phyloP scores from a whole-genome alignment of 2,797 vertebrate genomes.

The Leptodactylus fallax region DNA sequence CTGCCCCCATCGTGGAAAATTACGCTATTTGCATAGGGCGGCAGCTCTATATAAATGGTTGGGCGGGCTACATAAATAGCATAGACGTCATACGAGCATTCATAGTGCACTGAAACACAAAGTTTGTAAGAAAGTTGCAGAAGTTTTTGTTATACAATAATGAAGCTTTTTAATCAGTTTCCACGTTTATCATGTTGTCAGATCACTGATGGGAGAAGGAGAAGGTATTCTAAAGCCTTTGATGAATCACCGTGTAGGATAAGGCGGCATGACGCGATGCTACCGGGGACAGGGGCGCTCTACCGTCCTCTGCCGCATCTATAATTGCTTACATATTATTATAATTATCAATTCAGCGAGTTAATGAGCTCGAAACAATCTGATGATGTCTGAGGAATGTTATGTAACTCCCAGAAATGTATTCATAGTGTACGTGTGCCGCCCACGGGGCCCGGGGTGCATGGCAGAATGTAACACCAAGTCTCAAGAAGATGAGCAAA shows the following conservation, averaged over 20 bases:
- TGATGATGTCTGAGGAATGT: conserved; percentile 4
- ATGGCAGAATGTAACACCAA: neutral
- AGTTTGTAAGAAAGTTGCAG: neutral
- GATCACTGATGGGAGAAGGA: neutral
- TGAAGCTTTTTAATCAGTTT: neutral
- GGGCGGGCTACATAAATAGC: no score
- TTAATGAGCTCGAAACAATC: conserved; percentile 29
- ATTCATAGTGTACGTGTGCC: neutral
- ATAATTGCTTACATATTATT: neutral
- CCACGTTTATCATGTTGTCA: neutral
- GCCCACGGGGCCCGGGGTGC: neutral
- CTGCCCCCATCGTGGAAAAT: no score
- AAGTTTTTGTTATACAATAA: neutral
- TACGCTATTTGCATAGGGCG: no score
- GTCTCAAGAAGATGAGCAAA: neutral
- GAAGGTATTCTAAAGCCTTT: neutral
- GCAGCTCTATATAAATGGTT: no score
- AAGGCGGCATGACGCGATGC: neutral
- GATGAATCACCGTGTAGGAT: neutral
- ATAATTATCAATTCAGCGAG: conserved; percentile 17
- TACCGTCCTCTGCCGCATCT: neutral
- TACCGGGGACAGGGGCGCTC: neutral
- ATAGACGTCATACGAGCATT: no score
- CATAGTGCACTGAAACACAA: no score
- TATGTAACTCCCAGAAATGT: neutral